phyloP scores from a whole-genome alignment of 2,797 vertebrate genomes.

The Prionace glauca region DNA sequence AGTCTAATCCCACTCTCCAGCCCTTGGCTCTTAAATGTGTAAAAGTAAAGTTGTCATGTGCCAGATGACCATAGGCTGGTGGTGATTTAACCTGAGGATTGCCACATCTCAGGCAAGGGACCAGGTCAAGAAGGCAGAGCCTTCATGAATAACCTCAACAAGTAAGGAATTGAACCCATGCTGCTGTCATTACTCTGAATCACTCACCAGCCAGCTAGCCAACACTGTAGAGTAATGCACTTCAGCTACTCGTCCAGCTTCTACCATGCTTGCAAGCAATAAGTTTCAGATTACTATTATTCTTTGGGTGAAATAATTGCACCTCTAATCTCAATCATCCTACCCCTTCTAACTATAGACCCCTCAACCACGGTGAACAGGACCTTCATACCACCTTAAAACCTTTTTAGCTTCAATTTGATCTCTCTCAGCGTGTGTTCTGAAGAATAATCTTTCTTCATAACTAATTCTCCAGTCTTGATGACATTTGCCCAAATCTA shows the following conservation, averaged over 20 bases:
- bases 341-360: no score
- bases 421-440: background rate
- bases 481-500: background rate
- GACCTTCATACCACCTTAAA: background rate
- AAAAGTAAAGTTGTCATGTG: background rate
- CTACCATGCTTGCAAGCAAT: no score
- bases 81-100: no score
- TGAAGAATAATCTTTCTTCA: background rate
- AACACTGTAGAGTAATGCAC: no score
- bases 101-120: no score
- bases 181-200: no score
- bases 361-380: background rate
- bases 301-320: background rate
- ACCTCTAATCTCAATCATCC: no score
- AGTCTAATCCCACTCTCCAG: background rate
- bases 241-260: background rate
- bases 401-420: background rate
- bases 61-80: no score
- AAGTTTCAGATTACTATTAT: background rate
- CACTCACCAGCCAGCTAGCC: no score
- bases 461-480: background rate
- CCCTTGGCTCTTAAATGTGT: background rate
- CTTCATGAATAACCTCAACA: no score
- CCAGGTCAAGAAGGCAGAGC: no score
- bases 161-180: no score